phyloP scores from a whole-genome alignment of 2,113 vertebrate genomes.

The Sorex fumeus region DNA sequence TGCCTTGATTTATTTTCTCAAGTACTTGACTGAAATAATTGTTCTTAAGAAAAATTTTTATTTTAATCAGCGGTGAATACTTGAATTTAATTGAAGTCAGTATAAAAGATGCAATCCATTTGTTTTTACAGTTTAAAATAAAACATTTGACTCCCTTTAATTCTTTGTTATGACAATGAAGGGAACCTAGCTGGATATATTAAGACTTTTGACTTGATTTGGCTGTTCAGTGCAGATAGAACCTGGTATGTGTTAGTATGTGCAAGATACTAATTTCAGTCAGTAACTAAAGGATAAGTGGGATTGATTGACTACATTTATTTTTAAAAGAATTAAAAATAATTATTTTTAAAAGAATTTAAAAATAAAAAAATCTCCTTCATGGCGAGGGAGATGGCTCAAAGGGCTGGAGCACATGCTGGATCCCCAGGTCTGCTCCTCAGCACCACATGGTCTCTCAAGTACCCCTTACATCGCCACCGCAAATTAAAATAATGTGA shows the following conservation, averaged over 20 bases:
- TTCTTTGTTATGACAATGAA: neutral
- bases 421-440: no score
- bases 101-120: slow-evolving; percentile 55
- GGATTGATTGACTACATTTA: slow-evolving; percentile 30
- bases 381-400: no score
- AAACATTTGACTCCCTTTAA: neutral
- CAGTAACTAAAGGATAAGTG: slow-evolving; percentile 32
- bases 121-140: slow-evolving; percentile 30
- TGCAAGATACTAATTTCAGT: slow-evolving; percentile 43
- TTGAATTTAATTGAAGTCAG: slow-evolving; percentile 67
- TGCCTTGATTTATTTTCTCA: slow-evolving; percentile 74
- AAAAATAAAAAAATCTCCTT: no score
- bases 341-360: slow-evolving; percentile 28
- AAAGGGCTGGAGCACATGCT: no score
- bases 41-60: slow-evolving; percentile 39
- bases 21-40: slow-evolving; percentile 62
- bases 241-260: slow-evolving; percentile 3
- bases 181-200: neutral
- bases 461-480: no score
- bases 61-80: slow-evolving; percentile 33
- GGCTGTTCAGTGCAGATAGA: neutral
- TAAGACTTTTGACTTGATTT: slow-evolving; percentile 4
- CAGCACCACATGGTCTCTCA: no score
- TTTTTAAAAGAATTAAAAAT: neutral
- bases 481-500: slow-evolving; percentile 22